A percentile compares a stretch with the other conserved stretches of the same genome.
Evolutionary conservation across 2,888 invertebrate genomes (phyloP).

Genomic region (Gibbula magus): DNA sequence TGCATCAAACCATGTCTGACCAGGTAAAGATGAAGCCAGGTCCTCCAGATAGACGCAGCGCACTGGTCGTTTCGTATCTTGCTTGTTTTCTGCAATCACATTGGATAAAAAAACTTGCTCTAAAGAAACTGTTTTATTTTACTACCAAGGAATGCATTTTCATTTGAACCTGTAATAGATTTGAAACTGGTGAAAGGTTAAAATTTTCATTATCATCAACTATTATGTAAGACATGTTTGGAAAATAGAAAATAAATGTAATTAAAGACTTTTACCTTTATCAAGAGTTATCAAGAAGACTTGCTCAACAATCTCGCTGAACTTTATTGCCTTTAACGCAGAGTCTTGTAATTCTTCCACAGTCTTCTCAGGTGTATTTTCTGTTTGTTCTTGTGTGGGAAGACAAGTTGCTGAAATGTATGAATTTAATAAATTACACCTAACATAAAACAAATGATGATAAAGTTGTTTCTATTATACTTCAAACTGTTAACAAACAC

Average conservation of each 20-base stretch:
- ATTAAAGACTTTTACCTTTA: slow-evolving; percentile 53
- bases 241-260: neutral
- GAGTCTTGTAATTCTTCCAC: slow-evolving; percentile 38
- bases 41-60: slow-evolving; percentile 61
- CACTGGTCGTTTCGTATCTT: slow-evolving; percentile 44
- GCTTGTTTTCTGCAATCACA: slow-evolving; percentile 28
- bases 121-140: too few relatives aligned
- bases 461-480: too few relatives aligned
- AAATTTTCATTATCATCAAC: too few relatives aligned
- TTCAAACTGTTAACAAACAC: too few relatives aligned
- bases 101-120: too few relatives aligned
- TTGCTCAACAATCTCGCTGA: slow-evolving; percentile 61
- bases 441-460: too few relatives aligned
- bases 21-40: slow-evolving; percentile 51
- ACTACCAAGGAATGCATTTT: too few relatives aligned
- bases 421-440: neutral
- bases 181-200: too few relatives aligned
- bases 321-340: slow-evolving; percentile 44
- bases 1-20: slow-evolving; percentile 60
- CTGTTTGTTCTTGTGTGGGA: neutral
- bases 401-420: neutral
- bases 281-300: slow-evolving; percentile 70
- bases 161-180: too few relatives aligned
- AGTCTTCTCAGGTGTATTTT: neutral
- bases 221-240: too few relatives aligned